Percentiles rank a stretch among this genome's conserved stretches.
These are phyloP conservation scores for Caenorhabditis angaria DNA, from an alignment of 2,888 invertebrate genomes.

Conservation along the genomic window DNA sequence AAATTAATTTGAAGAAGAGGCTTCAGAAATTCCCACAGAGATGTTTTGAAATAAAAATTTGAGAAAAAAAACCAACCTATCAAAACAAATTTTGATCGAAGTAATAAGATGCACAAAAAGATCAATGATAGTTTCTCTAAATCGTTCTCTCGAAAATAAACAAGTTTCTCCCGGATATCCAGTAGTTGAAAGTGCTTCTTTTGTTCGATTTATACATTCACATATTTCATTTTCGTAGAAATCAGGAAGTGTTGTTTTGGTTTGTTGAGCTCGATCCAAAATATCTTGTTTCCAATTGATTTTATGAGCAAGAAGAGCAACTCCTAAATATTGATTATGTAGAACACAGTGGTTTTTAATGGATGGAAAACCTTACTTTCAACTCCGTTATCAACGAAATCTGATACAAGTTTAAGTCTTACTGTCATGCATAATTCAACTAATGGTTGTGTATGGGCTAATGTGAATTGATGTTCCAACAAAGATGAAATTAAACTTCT, in stretches of 20 bases:
- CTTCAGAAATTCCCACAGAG: neutral
- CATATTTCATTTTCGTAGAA: conserved; percentile 69
- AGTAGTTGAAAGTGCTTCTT: conserved; percentile 58
- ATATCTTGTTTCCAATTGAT: conserved; percentile 70
- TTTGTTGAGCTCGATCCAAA: conserved; percentile 51
- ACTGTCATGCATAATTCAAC: conserved; percentile 69
- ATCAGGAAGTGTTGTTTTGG: conserved; percentile 70
- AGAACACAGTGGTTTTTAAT: too few relatives aligned
- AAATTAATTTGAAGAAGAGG: neutral
- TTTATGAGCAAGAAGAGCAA: conserved; percentile 53
- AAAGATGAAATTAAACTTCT: conserved; percentile 63
- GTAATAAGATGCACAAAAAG: conserved; percentile 59
- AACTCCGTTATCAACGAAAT: conserved; percentile 57
- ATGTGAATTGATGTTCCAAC: conserved; percentile 58
- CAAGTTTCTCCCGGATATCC: conserved; percentile 67
- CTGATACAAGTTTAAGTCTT: conserved; percentile 62
- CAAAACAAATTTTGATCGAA: conserved; percentile 48
- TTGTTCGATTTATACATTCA: conserved; percentile 61
- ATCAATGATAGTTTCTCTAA: conserved; percentile 60
- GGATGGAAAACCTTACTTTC: conserved; percentile 36
- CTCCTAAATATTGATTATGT: conserved; percentile 28
- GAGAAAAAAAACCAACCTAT: conserved; percentile 24
- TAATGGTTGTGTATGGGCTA: conserved; percentile 65
- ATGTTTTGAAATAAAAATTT: conserved; percentile 3
- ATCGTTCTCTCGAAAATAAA: conserved; percentile 64